Evolutionary conservation across 2,797 vertebrate species (phyloP), one percentile per base, ranked within the genome.

Genomic region (Alosa sapidissima): DNA sequence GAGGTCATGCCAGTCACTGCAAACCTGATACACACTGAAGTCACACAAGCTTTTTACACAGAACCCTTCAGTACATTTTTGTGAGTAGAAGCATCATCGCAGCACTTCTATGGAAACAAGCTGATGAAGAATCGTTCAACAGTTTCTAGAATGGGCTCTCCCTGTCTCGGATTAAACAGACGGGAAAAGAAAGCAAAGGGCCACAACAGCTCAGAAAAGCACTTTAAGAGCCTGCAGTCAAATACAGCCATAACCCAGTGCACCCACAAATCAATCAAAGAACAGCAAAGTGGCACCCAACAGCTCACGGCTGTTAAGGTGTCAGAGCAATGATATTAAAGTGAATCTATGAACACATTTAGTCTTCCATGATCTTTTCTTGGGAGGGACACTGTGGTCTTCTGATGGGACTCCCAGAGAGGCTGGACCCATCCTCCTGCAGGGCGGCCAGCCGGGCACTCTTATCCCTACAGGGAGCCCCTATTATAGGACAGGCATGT

Each of bases 401-500:
- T 5, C 33, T 51, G 83, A 24, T 81, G 4, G 13, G 13, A 36
- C 21, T 14, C 5, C 41, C 55, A 16, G 13, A 14, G 33, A 41
- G 45, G 9, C 49, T 52, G 41, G 41, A 41, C 41, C 2, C 41
- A 54, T 75, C n/a, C 24, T 86, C 24, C 84, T 36, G 83, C 72
- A 21, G 72, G 33, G 60, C 72, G 21, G 41, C 4, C 65, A 36
- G 24, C 33, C 14, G 28, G 28, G 28, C 28, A 33, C 36, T 36
- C 41, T 78, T 78, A 54, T 72, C 85, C 72, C 21, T 11, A 41
- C 48, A 36, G 83, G 81, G 55, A 84, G 33, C 36, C 36, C 49
- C 48, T 28, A 41, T 65, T 84, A 65, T 48, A 51, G 84, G 48
- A 48, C 81, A 54, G 21, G 81, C 72, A 83, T n/a, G 48, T 60